Conservation (phyloP, 2,113 vertebrate genomes). For the Nannospalax galili region DNA sequence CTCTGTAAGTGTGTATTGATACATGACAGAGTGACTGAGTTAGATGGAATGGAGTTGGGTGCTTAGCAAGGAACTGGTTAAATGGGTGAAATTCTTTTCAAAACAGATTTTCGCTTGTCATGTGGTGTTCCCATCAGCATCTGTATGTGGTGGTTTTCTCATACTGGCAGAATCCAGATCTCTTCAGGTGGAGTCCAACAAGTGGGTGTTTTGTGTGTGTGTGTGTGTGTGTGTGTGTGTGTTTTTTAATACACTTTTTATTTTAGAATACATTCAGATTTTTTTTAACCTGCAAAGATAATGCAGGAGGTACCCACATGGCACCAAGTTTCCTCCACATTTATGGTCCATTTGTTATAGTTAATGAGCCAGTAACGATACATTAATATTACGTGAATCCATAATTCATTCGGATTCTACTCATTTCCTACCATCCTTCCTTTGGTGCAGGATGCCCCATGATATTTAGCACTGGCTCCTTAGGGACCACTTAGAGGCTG, state of each 20-base stretch:
- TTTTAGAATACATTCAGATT: not conserved
- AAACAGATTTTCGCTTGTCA: not conserved
- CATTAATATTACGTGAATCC: not conserved
- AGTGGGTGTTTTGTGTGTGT: not conserved
- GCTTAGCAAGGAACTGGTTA: not conserved
- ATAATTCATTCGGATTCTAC: not conserved
- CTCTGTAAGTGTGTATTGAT: not conserved
- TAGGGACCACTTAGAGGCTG: not conserved
- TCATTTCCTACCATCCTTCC: not conserved
- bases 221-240: not conserved
- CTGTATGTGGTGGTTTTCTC: not conserved
- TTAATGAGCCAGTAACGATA: not conserved
- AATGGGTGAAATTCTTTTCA: not conserved
- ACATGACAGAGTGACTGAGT: not conserved
- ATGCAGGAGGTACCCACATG: not conserved
- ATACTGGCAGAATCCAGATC: not conserved
- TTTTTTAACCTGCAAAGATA: not conserved
- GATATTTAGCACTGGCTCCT: not conserved
- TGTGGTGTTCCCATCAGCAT: not conserved
- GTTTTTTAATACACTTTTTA: not conserved
- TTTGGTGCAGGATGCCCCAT: not conserved
- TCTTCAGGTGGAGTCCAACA: not conserved
- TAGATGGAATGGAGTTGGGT: not conserved
- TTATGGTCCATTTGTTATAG: not conserved
- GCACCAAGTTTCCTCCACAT: not conserved